Conservation (phyloP, 1,140 invertebrate genomes). For the Drosophila pectinifera region DNA sequence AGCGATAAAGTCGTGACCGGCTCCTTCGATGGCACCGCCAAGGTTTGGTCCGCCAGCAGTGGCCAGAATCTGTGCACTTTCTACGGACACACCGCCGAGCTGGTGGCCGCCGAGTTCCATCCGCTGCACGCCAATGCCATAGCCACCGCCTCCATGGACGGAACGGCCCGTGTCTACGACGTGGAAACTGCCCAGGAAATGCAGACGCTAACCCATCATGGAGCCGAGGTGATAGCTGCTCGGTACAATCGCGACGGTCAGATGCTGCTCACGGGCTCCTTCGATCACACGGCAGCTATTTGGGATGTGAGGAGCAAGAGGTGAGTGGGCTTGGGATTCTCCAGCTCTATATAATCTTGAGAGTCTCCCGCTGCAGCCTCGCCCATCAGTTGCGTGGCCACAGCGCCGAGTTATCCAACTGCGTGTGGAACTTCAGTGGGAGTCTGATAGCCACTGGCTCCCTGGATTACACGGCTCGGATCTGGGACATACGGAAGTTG, state of each 20-base stretch:
- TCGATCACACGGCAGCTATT: conserved; percentile 90
- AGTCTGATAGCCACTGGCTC: conserved; percentile 90
- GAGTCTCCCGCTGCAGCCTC: conserved; percentile 85
- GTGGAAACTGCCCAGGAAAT: conserved; percentile 88
- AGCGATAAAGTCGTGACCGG: conserved; percentile 92
- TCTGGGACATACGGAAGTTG: conserved; percentile 89
- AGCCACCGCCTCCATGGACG: conserved; percentile 91
- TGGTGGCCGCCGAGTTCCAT: conserved; percentile 90
- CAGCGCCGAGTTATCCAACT: conserved; percentile 90
- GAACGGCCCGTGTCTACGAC: conserved; percentile 90
- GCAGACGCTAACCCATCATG: conserved; percentile 88
- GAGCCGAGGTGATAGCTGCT: conserved; percentile 90
- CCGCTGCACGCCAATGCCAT: conserved; percentile 87
- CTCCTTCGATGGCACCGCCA: conserved; percentile 92
- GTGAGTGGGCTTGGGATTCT: conserved; percentile 86
- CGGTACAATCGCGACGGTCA: conserved; percentile 90
- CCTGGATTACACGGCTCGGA: conserved; percentile 90
- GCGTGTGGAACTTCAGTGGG: conserved; percentile 90
- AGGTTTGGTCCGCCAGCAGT: conserved; percentile 88
- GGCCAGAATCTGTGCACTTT: conserved; percentile 89
- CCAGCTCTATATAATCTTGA: not conserved
- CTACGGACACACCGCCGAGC: conserved; percentile 90
- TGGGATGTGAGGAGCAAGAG: conserved; percentile 90
- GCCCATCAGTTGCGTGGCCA: conserved; percentile 89
- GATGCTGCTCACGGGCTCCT: conserved; percentile 91